Evolutionary conservation across 1,140 invertebrate species (phyloP), one percentile per base, ranked within the genome.

Genomic region (Bombus superbus): DNA sequence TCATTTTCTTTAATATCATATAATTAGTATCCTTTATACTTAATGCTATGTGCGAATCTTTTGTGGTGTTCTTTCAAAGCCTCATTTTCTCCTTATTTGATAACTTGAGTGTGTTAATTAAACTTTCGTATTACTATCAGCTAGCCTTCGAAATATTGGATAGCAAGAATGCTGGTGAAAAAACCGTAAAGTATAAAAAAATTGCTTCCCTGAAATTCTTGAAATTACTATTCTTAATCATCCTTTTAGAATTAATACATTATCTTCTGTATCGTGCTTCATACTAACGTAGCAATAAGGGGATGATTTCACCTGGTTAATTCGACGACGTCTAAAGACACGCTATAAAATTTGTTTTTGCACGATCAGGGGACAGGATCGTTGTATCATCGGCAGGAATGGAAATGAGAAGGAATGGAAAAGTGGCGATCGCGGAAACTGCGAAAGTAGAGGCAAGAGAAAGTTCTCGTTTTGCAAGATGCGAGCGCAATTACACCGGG

Each of bases 401-500:
- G 78, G 35, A 40, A 44, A 38, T 40, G 69, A 81, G 80, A 53
- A 74, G 38, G 64, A 72, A n/a, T 44, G 25, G 64, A 38, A 79
- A 44, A 44, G 66, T 22, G 64, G 18, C 73, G 68, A 73, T 88
- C 77, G 74, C 77, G 87, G 87, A 86, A 89, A 82, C 88, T 86
- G 78, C 83, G 87, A 88, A 88, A 89, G 80, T 72, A 75, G 73
- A 80, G 73, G 59, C 78, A 72, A 71, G 88, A 86, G 88, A 89
- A 89, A 87, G 85, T 89, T 81, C 77, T 73, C 73, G 81, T n/a
- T 68, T 76, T n/a, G 78, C 89, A 88, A 87, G 88, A 87, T 89
- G 88, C 88, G 79, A 87, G 69, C 80, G 88, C 85, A 89, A 90
- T 89, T 90, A 85, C 89, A 84, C 59, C 73, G 88, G 25, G 80